phyloP scores from a whole-genome alignment of 2,113 vertebrate genomes.

The Meleagris gallopavo region DNA sequence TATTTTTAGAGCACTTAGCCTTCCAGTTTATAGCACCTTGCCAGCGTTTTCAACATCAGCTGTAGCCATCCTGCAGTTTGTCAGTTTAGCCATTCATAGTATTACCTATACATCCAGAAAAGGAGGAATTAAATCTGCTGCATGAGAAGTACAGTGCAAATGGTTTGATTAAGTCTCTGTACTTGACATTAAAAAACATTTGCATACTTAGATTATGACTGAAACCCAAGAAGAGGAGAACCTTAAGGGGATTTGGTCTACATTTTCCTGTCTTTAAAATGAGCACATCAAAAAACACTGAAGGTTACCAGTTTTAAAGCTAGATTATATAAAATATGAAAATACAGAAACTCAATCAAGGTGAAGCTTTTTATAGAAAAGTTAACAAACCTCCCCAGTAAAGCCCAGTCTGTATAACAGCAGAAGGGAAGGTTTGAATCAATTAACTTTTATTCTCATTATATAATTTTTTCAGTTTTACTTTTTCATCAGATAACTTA shows the following conservation, averaged over 20 bases:
- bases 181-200: background rate
- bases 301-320: background rate
- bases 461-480: background rate
- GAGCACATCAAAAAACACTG: background rate
- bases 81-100: background rate
- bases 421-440: background rate
- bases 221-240: background rate
- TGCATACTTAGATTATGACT: background rate
- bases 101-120: background rate
- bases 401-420: background rate
- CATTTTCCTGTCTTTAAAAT: background rate
- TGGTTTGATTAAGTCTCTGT: background rate
- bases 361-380: background rate
- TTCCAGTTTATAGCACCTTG: background rate
- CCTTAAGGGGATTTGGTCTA: background rate
- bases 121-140: background rate
- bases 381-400: background rate
- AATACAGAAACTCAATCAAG: background rate
- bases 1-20: background rate
- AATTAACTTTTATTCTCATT: background rate
- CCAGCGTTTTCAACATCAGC: background rate
- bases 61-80: background rate
- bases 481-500: background rate
- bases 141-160: background rate
- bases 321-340: background rate